phyloP scores from a whole-genome alignment of 2,888 invertebrate species.

The Scotopteryx bipunctaria region DNA sequence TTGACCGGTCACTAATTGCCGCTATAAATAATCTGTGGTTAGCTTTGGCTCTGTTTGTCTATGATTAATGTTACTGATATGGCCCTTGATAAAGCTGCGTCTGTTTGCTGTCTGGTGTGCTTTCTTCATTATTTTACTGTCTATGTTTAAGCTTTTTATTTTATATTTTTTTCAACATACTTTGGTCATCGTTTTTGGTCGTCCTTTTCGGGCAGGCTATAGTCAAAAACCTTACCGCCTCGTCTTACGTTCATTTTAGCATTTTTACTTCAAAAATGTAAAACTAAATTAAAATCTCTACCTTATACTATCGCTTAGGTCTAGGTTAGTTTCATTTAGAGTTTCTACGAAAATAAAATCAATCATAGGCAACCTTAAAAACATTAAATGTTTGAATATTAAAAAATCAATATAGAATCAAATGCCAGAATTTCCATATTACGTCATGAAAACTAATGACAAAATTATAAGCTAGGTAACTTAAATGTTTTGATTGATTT shows the following conservation, averaged over 20 bases:
- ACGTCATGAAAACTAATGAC: constrained; percentile 22
- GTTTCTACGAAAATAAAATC: not conserved
- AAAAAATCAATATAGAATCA: constrained; percentile 23
- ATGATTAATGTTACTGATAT: constrained; percentile 14
- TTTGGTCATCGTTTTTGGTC: no score
- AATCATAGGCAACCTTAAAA: not conserved
- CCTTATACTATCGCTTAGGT: no score
- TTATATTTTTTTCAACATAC: no score
- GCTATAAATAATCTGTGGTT: constrained; percentile 13
- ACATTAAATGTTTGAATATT: not conserved
- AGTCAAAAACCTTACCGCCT: no score
- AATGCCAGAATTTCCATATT: constrained; percentile 26
- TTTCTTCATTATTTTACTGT: not conserved
- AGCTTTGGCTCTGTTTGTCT: constrained; percentile 8
- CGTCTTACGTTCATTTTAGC: no score
- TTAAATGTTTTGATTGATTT: constrained; percentile 24
- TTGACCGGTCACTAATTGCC: constrained; percentile 3
- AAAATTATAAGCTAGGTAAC: not conserved
- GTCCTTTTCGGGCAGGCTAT: no score
- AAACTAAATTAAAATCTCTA: no score
- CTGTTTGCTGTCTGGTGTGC: not conserved
- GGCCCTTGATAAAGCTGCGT: constrained; percentile 8
- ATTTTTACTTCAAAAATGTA: no score
- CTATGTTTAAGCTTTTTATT: no score
- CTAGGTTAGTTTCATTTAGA: no score